Evolutionary conservation across 1,140 invertebrate species (phyloP).

Genomic region (Bombus superbus): DNA sequence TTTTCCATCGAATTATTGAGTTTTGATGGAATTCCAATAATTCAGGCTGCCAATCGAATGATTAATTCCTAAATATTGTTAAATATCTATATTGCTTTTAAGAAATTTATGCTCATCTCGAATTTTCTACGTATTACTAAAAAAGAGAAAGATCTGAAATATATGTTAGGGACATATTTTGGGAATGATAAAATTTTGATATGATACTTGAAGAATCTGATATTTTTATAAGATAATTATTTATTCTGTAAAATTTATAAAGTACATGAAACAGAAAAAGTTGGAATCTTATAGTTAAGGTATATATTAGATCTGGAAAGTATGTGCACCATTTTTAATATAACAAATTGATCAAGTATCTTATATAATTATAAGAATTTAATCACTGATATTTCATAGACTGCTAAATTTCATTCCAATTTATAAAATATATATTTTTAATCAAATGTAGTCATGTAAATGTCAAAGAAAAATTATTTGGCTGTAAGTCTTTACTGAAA

Average conservation of each 20-base stretch:
- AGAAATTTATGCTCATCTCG: background rate
- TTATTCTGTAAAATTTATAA: conserved; percentile 16
- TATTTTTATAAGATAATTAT: conserved; percentile 37
- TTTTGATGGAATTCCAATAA: background rate
- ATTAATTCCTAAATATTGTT: background rate
- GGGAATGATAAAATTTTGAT: background rate
- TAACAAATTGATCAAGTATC: background rate
- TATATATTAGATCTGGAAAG: background rate
- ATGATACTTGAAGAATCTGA: background rate
- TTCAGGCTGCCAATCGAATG: background rate
- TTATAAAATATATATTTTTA: background rate
- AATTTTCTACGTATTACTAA: background rate
- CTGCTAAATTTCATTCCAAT: conserved; percentile 19
- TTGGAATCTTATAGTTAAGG: background rate
- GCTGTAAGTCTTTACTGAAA: background rate
- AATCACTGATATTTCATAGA: background rate
- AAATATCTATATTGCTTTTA: background rate
- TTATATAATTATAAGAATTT: background rate
- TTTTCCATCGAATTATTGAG: background rate
- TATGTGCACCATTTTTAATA: background rate
- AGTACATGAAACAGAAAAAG: background rate
- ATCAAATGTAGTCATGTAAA: background rate
- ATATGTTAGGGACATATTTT: background rate
- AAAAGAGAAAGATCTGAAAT: background rate
- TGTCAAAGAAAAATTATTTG: background rate